These are phyloP conservation scores for Ganaspis sp. DNA, from an alignment of 1,140 invertebrate species.

Conservation along the genomic window DNA sequence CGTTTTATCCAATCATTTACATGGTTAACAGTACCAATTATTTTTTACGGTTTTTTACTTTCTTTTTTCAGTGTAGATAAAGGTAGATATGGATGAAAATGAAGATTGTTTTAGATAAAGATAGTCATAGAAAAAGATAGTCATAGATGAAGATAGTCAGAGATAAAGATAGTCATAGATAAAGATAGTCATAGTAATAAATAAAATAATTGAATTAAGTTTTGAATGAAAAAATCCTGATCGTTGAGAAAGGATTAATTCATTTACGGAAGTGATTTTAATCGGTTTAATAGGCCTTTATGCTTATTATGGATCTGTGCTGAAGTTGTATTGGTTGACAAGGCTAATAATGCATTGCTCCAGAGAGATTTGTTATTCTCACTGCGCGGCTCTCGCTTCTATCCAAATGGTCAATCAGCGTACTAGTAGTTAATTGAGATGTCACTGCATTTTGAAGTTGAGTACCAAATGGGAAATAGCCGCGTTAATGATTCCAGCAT, in stretches of 20 bases:
- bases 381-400: background rate
- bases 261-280: background rate
- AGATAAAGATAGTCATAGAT: too few relatives aligned
- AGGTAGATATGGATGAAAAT: too few relatives aligned
- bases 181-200: too few relatives aligned
- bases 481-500: constrained; percentile 6
- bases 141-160: too few relatives aligned
- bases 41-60: too few relatives aligned
- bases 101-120: too few relatives aligned
- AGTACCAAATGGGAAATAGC: background rate
- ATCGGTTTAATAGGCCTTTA: background rate
- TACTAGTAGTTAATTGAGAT: constrained; percentile 33
- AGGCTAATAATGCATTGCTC: constrained; percentile 10
- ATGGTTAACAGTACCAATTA: too few relatives aligned
- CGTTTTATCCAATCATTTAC: too few relatives aligned
- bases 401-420: constrained; percentile 36
- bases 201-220: background rate
- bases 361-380: constrained; percentile 27
- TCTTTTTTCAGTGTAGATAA: too few relatives aligned
- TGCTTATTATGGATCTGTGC: background rate
- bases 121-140: too few relatives aligned
- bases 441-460: constrained; percentile 22
- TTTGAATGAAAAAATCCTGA: background rate
- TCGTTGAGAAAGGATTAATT: background rate
- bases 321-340: background rate